Evolutionary conservation across 37 sponge, comb jelly and placozoan species (phyloP).

Genomic region (Mnemiopsis leidyi): DNA sequence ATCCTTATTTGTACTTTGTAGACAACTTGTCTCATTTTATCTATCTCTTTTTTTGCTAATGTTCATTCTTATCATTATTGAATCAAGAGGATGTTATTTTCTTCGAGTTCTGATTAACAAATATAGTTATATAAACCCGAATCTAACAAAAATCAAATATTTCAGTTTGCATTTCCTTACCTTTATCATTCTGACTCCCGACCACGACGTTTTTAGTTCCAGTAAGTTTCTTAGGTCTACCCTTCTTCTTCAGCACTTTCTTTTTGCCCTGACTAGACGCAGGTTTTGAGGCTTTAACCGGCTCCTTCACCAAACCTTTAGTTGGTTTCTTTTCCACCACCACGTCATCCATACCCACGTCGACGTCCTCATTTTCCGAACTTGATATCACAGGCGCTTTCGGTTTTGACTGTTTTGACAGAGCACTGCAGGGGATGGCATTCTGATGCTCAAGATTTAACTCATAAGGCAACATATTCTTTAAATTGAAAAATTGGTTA

Average conservation of each 20-base stretch:
- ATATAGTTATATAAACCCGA: too few species aligned
- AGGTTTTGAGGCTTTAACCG: neutral
- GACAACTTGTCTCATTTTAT: too few species aligned
- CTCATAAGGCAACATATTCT: too few species aligned
- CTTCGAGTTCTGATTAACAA: too few species aligned
- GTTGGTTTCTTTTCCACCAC: slow-evolving; percentile 13
- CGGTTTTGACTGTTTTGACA: slow-evolving; percentile 11
- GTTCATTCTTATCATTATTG: too few species aligned
- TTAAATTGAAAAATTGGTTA: too few species aligned
- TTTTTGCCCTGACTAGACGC: neutral
- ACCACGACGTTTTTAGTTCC: neutral
- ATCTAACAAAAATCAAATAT: too few species aligned
- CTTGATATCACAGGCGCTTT: neutral
- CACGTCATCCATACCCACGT: slow-evolving; percentile 6
- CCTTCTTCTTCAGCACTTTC: slow-evolving; percentile 24
- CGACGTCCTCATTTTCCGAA: slow-evolving; percentile 21
- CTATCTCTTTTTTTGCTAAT: too few species aligned
- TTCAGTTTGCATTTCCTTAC: too few species aligned
- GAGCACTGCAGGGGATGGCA: neutral
- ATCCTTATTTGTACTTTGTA: too few species aligned
- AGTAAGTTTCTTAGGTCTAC: slow-evolving; percentile 13
- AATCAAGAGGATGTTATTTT: too few species aligned
- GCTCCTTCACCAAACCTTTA: neutral
- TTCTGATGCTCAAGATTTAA: too few species aligned
- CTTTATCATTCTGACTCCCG: neutral